Base-by-base conservation (phyloP, 2,888 invertebrate species). In the Noctua fimbriata region DNA sequence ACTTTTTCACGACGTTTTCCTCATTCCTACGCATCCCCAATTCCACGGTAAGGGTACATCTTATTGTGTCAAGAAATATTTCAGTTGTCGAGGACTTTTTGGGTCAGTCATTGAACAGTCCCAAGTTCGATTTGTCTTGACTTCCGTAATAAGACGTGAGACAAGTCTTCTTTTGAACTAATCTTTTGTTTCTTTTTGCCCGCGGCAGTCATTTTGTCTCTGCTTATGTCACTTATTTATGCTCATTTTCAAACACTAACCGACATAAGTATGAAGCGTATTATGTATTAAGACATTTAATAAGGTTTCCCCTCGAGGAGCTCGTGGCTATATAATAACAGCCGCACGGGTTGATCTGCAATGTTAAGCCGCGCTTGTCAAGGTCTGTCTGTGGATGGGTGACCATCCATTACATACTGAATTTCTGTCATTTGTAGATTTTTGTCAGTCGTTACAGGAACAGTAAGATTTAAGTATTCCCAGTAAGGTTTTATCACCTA, bases 61-160 rank as follows among this genome's bases (percentile, higher is more conserved):
- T 67, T 44, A 44, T 6, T 44, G 14, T 73, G 63, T 63, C 72
- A 55, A 82, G 72, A 65, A 58, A 69, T 73, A 83, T 63, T 44
- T 78, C 2, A 12, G 63, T 52, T 73, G 58, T 63, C 44, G 36
- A 73, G 7, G 12, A 84, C 21, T 66, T 28, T 79, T 28, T 7
- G 65, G 69, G 52, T 66, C 58, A 52, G 44, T n/a, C 47, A 60
- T 55, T 69, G 58, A 78, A 69, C 36, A 49, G 58, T 52, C 28
- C 28, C 28, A 65, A 78, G 24, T 83, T 69, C 12, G 69, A 69
- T 69, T 82, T 78, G 41, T 65, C 63, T 58, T 49, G 49, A 52
- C 66, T 65, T 71, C 36, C 28, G 44, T 58, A 66, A 49, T 47
- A 73, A 18, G 44, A 71, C n/a, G 14, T 21, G 49, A 65, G 52